phyloP scores from a whole-genome alignment of 2,113 vertebrate species.

The Conger conger region DNA sequence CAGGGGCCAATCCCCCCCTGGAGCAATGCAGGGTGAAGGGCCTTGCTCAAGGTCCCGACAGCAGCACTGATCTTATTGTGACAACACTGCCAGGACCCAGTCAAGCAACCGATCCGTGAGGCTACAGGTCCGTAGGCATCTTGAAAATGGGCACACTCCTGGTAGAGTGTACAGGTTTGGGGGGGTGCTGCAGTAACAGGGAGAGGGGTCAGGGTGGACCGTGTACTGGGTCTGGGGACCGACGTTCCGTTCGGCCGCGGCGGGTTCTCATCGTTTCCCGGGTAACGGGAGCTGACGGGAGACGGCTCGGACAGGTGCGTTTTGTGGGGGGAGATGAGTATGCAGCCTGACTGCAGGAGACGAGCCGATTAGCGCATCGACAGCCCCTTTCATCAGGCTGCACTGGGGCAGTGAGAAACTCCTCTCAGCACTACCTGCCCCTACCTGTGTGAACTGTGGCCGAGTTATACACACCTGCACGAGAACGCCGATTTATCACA shows the following conservation, averaged over 20 bases:
- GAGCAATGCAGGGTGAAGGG: too few relatives aligned
- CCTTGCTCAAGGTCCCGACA: too few relatives aligned
- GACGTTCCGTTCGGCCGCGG: slow-evolving; percentile 44
- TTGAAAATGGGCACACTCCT: background rate
- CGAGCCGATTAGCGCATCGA: slow-evolving; percentile 73
- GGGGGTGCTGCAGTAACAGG: slow-evolving; percentile 57
- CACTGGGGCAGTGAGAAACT: slow-evolving; percentile 27
- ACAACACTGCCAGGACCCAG: too few relatives aligned
- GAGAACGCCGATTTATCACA: slow-evolving; percentile 19
- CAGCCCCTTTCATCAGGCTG: slow-evolving; percentile 69
- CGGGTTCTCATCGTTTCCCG: slow-evolving; percentile 46
- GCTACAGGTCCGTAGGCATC: too few relatives aligned
- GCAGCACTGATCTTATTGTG: too few relatives aligned
- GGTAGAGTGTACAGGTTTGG: slow-evolving; percentile 24
- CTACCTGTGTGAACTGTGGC: slow-evolving; percentile 3
- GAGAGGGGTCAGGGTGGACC: slow-evolving; percentile 25
- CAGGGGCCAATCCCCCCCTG: too few relatives aligned
- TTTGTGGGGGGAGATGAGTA: slow-evolving; percentile 43
- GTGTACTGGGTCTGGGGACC: slow-evolving; percentile 13
- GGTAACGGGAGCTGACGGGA: slow-evolving; percentile 62
- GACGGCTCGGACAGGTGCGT: slow-evolving; percentile 56
- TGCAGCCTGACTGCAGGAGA: slow-evolving; percentile 68
- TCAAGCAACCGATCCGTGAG: too few relatives aligned
- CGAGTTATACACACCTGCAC: slow-evolving; percentile 8
- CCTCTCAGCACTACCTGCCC: slow-evolving; percentile 14